Evolutionary conservation across 2,113 vertebrate genomes (phyloP).

Genomic region (Podilymbus podiceps): DNA sequence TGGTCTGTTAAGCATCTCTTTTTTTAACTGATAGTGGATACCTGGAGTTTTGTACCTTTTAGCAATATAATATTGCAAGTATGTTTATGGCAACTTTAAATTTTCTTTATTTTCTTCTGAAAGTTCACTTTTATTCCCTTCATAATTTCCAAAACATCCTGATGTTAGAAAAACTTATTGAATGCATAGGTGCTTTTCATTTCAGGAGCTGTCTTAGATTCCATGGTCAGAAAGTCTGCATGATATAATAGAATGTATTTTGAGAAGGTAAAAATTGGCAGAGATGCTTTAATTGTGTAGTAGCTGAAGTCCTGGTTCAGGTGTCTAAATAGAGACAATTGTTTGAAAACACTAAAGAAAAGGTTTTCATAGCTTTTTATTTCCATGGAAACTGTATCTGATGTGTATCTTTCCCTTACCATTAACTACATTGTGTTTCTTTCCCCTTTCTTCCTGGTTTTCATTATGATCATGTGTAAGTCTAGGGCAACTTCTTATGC

Average conservation of each 20-base stretch:
- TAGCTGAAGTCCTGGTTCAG: neutral
- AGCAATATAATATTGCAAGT: neutral
- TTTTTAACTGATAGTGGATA: neutral
- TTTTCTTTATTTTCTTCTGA: neutral
- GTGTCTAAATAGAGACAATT: neutral
- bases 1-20: neutral
- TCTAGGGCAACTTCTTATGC: neutral
- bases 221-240: neutral
- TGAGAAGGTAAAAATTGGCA: neutral
- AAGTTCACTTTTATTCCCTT: neutral
- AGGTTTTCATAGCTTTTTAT: constrained; percentile 15
- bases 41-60: neutral
- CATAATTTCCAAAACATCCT: neutral
- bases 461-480: neutral
- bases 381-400: constrained; percentile 8
- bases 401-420: neutral
- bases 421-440: neutral
- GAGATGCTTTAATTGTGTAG: neutral
- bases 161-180: neutral
- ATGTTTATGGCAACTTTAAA: neutral
- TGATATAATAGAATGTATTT: neutral
- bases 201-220: neutral
- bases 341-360: neutral
- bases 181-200: neutral
- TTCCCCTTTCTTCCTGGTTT: neutral